Percentiles rank a stretch among this genome's conserved stretches.
Conservation (phyloP, 2,888 invertebrate genomes). For the Tolmerus cingulatus region DNA sequence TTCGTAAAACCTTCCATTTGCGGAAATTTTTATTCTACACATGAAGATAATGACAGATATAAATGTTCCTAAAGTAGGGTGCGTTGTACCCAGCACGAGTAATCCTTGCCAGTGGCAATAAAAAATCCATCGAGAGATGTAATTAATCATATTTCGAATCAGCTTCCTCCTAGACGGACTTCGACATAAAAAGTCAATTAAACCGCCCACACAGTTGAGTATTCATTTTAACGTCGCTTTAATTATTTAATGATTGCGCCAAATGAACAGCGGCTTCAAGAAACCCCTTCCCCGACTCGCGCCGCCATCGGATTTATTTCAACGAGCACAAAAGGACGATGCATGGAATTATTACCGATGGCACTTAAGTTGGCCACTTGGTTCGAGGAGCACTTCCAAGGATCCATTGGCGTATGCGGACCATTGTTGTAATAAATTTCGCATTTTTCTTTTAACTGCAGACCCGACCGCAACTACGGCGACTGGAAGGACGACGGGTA, state of each 20-base stretch:
- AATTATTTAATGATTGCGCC: conserved; percentile 12
- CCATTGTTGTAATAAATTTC: conserved; percentile 24
- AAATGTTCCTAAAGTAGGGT: not conserved
- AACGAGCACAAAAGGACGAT: not conserved
- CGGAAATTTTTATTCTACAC: conserved; percentile 20
- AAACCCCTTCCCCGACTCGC: not conserved
- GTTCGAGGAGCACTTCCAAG: not conserved
- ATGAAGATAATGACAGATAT: conserved; percentile 33
- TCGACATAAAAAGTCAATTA: conserved; percentile 34
- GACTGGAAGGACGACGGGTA: not conserved
- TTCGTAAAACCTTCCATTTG: not conserved
- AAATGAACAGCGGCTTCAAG: not conserved
- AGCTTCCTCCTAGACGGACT: not conserved
- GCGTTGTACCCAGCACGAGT: not conserved
- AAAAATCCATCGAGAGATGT: conserved; percentile 8
- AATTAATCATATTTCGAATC: conserved; percentile 28
- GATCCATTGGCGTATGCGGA: not conserved
- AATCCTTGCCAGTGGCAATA: not conserved
- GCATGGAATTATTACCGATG: not conserved
- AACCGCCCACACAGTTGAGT: not conserved
- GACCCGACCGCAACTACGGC: not conserved
- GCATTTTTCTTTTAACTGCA: not conserved
- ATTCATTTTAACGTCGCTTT: not conserved
- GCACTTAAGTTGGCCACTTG: not conserved
- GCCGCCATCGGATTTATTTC: not conserved